Evolutionary conservation across 2,888 invertebrate species (phyloP), one percentile per base, ranked within the genome.

Genomic region (Mesorhabditis spiculigera): DNA sequence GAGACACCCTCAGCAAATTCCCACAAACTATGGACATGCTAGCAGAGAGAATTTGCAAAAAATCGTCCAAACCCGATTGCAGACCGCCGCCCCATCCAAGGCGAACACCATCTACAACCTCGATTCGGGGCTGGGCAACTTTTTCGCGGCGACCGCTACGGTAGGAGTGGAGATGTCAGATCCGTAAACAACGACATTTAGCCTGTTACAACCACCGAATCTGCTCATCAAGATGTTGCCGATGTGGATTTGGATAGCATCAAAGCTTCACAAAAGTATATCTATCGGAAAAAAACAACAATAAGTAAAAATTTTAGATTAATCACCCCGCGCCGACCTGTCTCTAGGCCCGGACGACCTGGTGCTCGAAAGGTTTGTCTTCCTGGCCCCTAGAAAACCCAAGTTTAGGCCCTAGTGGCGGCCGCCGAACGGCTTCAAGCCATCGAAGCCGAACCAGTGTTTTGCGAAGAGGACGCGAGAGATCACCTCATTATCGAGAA

Each of bases 391-490:
- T 50, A 50, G 1, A 50, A 50, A n/a, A 1, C 8, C n/a, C 1
- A 50, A 13, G 3, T 28, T 28, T 28, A 28, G 28, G 28, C 28
- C 28, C 28, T 28, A 28, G 28, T 28, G 67, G 42, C 61, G 43
- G 10, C 64, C 65, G n/a, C 67, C 28, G 13, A 67, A 68, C 63
- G 71, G 67, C 5, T 44, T 13, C 10, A 64, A 67, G 13, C 41
- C 13, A 16, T 43, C 68, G 65, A 6, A 4, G 4, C 4, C 5
- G 43, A 44, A 28, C 28, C 4, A 16, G 10, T 42, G 43, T 6
- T 16, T 67, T 50, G 41, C 45, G 58, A 45, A 45, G 4, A 71
- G 71, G 71, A 71, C 43, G 50, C 71, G 5, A n/a, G 71, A 6
- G 73, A 71, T 10, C 45, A 67, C 62, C 43, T 71, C 10, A 62